Base-by-base conservation (phyloP, 2,888 invertebrate genomes). In the Invenusta paracnida region DNA sequence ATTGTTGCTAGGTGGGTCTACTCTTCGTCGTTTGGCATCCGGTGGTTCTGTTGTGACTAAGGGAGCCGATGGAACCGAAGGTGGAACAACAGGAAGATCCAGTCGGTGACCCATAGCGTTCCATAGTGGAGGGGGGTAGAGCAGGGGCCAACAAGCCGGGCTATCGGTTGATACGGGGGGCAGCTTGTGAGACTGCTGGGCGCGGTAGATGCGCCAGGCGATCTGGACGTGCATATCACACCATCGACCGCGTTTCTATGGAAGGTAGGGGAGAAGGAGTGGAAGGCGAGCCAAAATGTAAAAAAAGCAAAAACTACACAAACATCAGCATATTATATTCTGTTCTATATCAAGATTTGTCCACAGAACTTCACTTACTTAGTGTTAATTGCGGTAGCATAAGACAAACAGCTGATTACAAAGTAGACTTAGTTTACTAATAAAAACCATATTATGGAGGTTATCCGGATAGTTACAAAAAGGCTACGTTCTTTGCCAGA, bases 201-300 rank as follows among this genome's bases (percentile, higher is more conserved):
- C 31, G 1, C 27, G 5, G 66, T 83, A 83, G 29, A 83, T 83
- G n/a, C 31, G 66, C 27, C 66, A 83, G 27, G 83, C 83, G n/a
- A 83, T 83, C 30, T 83, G 31, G 2, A 83, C 83, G 66, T 83
- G 83, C 83, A 83, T 83, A 23, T 83, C 83, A 66, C 83, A 83
- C 83, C 83, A 83, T 17, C 66, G 83, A 2, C 83, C 83, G 13
- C 27, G 83, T 27, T 83, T 83, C 83, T 83, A 25, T n/a, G 5
- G 5, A 25, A 2, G 30, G 66, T 2, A 82, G 5, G 27, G 82
- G 29, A 29, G 48, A 48, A n/a, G n/a, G n/a, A n/a, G n/a, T n/a
- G n/a, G n/a, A n/a, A n/a, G n/a, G n/a, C n/a, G n/a, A n/a, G n/a
- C n/a, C n/a, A n/a, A n/a, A n/a, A n/a, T n/a, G n/a, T n/a, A n/a